Percentiles rank a stretch among this genome's conserved stretches.
Evolutionary conservation across 1,140 invertebrate species (phyloP).

Genomic region (Drosophila prosaltans): DNA sequence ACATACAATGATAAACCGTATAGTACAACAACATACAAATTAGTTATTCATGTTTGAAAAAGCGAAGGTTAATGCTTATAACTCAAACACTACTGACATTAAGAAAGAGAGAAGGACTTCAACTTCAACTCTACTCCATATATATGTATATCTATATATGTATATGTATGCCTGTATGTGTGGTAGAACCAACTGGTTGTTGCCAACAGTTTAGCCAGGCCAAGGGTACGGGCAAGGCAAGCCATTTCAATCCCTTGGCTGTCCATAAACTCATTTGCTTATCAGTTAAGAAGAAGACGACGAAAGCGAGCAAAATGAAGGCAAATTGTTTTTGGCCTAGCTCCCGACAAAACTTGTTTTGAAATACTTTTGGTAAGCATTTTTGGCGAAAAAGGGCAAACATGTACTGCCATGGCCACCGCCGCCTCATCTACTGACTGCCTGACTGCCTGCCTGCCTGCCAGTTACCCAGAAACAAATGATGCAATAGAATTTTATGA

Average conservation of each 20-base stretch:
- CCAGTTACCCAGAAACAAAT: constrained; percentile 76
- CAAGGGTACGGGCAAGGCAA: constrained; percentile 22
- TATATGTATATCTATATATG: not conserved
- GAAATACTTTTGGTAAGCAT: constrained; percentile 61
- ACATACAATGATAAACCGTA: too few relatives aligned
- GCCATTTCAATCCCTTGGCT: constrained; percentile 43
- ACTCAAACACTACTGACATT: not conserved
- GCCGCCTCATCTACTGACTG: not conserved
- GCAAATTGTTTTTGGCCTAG: constrained; percentile 62
- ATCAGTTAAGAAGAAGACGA: constrained; percentile 45
- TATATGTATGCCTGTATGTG: too few relatives aligned
- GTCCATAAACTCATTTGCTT: constrained; percentile 77
- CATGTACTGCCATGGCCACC: constrained; percentile 10
- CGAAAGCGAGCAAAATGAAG: constrained; percentile 20
- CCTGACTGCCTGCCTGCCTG: not conserved
- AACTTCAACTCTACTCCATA: not conserved
- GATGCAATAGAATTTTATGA: constrained; percentile 82
- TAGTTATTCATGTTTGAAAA: constrained; percentile 1
- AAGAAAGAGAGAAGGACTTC: not conserved
- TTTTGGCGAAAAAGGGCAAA: constrained; percentile 44
- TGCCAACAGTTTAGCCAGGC: constrained; percentile 26
- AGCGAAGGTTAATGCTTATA: constrained; percentile 6
- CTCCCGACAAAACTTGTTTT: constrained; percentile 73
- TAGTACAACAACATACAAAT: constrained; percentile 1
- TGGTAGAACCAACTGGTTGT: not conserved